A percentile compares a stretch with the other conserved stretches of the same genome.
Conservation (phyloP, 2,888 invertebrate species). For the Nephrotoma appendiculata region DNA sequence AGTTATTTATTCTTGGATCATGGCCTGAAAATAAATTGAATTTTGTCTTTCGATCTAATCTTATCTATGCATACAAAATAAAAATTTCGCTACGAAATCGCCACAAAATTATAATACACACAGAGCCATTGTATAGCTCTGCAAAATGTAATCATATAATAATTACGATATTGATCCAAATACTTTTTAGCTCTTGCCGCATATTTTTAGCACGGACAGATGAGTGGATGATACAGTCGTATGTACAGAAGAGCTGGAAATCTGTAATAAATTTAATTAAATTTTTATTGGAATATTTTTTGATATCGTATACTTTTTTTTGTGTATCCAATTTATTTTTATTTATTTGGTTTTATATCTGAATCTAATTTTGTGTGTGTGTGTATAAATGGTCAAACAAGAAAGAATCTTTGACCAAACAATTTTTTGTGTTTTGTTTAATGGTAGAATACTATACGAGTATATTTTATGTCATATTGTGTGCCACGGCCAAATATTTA, state of each 20-base stretch:
- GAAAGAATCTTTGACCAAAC: neutral
- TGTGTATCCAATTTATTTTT: neutral
- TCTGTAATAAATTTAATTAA: neutral
- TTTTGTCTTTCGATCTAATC: too few relatives aligned
- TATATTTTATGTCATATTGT: neutral
- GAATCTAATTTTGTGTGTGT: neutral
- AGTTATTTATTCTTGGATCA: too few relatives aligned
- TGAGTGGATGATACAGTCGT: neutral
- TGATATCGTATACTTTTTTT: neutral
- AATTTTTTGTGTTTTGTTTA: neutral
- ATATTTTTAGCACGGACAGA: neutral
- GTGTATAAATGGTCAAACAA: neutral
- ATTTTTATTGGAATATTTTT: neutral
- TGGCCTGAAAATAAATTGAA: too few relatives aligned
- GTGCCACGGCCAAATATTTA: neutral
- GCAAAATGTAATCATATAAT: neutral
- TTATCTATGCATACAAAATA: neutral
- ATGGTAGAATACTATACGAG: neutral
- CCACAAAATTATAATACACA: neutral
- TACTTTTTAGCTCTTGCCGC: neutral
- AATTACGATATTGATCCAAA: neutral
- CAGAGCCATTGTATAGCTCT: neutral
- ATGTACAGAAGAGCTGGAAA: neutral
- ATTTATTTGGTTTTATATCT: neutral
- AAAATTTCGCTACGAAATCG: neutral